Conservation (phyloP, 2,113 vertebrate genomes). For the Microtus montanus region DNA sequence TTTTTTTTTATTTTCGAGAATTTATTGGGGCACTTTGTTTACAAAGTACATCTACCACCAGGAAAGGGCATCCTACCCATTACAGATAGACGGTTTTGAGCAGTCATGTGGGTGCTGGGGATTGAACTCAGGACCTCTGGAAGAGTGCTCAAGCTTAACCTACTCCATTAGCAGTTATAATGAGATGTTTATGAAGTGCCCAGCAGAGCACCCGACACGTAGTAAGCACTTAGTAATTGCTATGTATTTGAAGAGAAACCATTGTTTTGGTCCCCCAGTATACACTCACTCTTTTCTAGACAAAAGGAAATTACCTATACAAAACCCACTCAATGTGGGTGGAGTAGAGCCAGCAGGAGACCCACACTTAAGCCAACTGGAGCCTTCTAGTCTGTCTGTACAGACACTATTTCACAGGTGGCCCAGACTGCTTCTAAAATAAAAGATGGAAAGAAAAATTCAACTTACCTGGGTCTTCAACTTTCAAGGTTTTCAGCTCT, state of each 20-base stretch:
- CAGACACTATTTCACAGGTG: background rate
- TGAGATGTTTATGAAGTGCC: background rate
- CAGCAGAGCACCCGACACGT: background rate
- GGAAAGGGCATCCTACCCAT: background rate
- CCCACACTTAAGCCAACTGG: slow-evolving; percentile 22
- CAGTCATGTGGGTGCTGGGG: no score
- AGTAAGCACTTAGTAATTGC: background rate
- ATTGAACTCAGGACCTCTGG: background rate
- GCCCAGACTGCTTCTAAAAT: slow-evolving; percentile 20
- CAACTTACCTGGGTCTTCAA: background rate
- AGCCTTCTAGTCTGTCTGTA: background rate
- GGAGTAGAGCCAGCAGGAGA: slow-evolving; percentile 15
- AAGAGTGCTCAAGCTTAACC: background rate
- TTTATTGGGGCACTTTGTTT: background rate
- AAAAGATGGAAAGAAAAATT: background rate
- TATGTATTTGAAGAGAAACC: background rate
- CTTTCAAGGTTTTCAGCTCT: slow-evolving; percentile 38
- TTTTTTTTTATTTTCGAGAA: no score
- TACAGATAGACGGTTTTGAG: background rate
- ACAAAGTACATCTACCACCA: background rate
- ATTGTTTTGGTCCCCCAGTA: background rate
- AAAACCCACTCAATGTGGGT: slow-evolving; percentile 1
- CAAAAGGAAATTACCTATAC: slow-evolving; percentile 32
- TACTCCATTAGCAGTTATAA: slow-evolving; percentile 1
- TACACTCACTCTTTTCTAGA: slow-evolving; percentile 21